Conservation (phyloP, 2,888 invertebrate species). For the Lumbricus terrestris region DNA sequence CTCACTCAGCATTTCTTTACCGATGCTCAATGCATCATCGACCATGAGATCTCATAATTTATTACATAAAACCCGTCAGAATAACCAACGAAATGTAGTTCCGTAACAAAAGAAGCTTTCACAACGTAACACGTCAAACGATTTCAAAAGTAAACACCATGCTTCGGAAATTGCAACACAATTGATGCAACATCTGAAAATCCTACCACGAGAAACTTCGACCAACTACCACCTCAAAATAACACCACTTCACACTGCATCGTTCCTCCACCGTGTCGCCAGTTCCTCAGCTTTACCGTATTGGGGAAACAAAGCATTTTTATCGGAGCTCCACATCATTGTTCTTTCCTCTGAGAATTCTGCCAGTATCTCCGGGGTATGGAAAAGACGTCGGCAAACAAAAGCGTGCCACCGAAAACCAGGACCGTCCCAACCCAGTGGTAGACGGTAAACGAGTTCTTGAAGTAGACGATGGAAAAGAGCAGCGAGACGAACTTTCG, state of each 20-base stretch:
- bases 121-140: background rate
- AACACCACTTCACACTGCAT: background rate
- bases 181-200: background rate
- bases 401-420: constrained; percentile 87
- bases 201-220: background rate
- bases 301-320: background rate
- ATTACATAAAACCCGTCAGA: background rate
- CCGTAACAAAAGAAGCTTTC: background rate
- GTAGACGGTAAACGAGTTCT: constrained; percentile 84
- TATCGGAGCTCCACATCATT: background rate
- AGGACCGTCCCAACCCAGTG: constrained; percentile 88
- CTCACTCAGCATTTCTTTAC: background rate
- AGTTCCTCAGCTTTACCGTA: background rate
- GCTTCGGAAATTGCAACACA: no score
- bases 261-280: background rate
- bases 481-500: constrained; percentile 91
- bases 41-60: background rate
- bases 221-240: background rate
- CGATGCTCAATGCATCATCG: no score
- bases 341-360: background rate
- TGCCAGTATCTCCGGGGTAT: background rate
- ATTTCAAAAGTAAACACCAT: background rate
- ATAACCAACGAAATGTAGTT: background rate
- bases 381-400: constrained; percentile 69
- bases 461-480: constrained; percentile 89